Conservation (phyloP, 2,113 vertebrate species). For the Theristicus caerulescens region DNA sequence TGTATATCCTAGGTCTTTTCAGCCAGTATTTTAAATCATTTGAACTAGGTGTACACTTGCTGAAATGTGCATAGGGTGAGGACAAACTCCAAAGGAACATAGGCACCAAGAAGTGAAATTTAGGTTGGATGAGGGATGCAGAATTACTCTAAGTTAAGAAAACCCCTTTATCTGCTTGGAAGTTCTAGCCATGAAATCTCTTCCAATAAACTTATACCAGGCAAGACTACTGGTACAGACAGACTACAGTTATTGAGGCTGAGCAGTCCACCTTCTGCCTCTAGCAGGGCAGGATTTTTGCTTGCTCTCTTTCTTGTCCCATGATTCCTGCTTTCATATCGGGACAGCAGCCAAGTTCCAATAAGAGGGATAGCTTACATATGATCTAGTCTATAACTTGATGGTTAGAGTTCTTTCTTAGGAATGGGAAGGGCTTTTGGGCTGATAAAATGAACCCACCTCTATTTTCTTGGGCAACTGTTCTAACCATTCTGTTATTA, state of each 20-base stretch:
- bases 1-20: not conserved
- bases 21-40: not conserved
- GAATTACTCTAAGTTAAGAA: not conserved
- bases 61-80: not conserved
- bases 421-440: not conserved
- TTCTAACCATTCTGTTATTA: not conserved
- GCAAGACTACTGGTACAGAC: not conserved
- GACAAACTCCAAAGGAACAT: not conserved
- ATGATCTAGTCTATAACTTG: not conserved
- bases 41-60: not conserved
- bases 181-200: not conserved
- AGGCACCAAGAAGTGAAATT: not conserved
- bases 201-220: not conserved
- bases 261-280: not conserved
- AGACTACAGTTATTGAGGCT: not conserved
- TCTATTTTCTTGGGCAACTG: not conserved
- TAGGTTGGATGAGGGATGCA: not conserved
- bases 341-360: not conserved
- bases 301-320: not conserved
- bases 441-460: not conserved
- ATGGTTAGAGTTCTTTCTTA: not conserved
- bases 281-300: not conserved
- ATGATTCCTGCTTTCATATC: not conserved
- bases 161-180: not conserved
- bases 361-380: fast-evolving